Evolutionary conservation across 2,888 invertebrate species (phyloP).

Genomic region (Mythimna vitellina): DNA sequence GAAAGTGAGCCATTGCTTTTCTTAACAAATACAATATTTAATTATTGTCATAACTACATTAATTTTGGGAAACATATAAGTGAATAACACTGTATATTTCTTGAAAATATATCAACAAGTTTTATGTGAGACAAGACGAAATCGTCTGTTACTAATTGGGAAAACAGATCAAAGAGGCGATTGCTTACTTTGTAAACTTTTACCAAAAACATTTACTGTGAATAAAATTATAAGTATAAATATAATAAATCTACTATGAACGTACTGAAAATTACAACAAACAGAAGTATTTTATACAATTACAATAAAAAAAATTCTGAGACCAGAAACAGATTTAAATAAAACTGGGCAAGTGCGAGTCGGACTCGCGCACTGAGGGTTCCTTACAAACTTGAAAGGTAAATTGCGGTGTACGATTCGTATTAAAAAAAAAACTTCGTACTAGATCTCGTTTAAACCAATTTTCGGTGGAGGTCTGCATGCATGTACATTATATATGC

Average conservation of each 20-base stretch:
- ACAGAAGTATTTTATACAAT: not conserved
- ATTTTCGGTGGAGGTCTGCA: too few relatives aligned
- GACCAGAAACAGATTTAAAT: not conserved
- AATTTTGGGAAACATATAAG: not conserved
- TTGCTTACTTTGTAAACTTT: not conserved
- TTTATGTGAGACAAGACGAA: conserved; percentile 1
- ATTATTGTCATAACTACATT: not conserved
- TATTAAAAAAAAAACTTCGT: too few relatives aligned
- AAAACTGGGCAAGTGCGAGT: too few relatives aligned
- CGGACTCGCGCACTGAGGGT: too few relatives aligned
- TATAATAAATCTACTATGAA: not conserved
- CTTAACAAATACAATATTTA: not conserved
- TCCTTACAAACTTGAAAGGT: too few relatives aligned
- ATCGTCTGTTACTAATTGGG: conserved; percentile 9
- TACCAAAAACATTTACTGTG: not conserved
- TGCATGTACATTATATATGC: too few relatives aligned
- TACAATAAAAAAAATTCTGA: not conserved
- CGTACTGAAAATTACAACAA: not conserved
- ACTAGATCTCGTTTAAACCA: too few relatives aligned
- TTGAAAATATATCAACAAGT: not conserved
- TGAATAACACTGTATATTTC: not conserved
- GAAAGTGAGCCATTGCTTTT: not conserved
- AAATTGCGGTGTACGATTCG: too few relatives aligned
- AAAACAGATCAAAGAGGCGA: conserved; percentile 3
- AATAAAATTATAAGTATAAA: not conserved